Evolutionary conservation across 2,113 vertebrate genomes (phyloP).

Genomic region (Tonatia bakeri): DNA sequence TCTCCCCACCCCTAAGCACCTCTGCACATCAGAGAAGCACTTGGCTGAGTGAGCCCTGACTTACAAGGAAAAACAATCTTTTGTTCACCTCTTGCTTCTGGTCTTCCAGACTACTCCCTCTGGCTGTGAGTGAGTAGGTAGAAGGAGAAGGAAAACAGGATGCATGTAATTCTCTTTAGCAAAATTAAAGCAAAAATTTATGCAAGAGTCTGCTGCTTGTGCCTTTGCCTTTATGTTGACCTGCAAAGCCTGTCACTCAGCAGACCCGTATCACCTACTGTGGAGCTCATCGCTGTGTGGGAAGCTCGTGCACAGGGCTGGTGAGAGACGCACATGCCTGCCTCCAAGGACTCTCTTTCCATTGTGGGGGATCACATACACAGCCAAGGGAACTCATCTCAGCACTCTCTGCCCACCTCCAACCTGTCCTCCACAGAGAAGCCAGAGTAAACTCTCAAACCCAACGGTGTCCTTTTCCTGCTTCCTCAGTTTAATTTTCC

Average conservation of each 20-base stretch:
- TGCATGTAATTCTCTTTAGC: not conserved
- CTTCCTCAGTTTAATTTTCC: not conserved
- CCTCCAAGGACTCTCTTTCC: not conserved
- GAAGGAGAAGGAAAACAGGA: not conserved
- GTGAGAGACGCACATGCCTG: not conserved
- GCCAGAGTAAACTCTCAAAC: not conserved
- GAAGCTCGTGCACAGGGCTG: not conserved
- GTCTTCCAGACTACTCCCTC: not conserved
- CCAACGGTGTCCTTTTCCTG: not conserved
- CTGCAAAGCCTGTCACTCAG: not conserved
- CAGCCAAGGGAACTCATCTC: not conserved
- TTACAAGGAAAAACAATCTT: not conserved
- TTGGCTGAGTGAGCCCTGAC: not conserved
- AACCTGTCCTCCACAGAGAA: not conserved
- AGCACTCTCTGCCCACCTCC: not conserved
- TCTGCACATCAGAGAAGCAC: not conserved
- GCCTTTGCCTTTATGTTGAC: not conserved
- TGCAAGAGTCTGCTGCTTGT: not conserved
- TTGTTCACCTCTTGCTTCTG: not conserved
- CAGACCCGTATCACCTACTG: not conserved
- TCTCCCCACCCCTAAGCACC: not conserved
- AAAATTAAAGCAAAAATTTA: not conserved
- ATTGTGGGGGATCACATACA: not conserved
- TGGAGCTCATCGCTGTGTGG: not conserved
- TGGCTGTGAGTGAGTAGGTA: not conserved